phyloP scores from a whole-genome alignment of 35 echinoderm and acorn worm genomes.

The Hemicentrotus pulcherrimus region DNA sequence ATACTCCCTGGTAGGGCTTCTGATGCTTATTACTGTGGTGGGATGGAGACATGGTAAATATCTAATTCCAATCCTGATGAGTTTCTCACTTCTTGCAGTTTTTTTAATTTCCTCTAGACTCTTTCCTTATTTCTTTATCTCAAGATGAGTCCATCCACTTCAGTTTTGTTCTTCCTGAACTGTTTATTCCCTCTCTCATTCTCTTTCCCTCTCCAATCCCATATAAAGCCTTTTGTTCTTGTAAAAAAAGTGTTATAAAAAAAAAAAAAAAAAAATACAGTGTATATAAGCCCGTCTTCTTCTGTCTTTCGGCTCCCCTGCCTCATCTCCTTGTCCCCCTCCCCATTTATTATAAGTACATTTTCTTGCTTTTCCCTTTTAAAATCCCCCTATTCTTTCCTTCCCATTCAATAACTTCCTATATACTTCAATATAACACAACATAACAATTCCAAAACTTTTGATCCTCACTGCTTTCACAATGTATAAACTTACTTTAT shows the following conservation, averaged over 20 bases:
- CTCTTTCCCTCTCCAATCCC: neutral
- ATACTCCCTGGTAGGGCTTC: conserved; percentile 63
- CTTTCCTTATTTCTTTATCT: no score
- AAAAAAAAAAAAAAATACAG: neutral
- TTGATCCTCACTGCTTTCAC: no score
- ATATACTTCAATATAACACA: no score
- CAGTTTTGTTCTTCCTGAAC: neutral
- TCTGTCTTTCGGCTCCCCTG: neutral
- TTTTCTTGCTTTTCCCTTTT: conserved; percentile 43
- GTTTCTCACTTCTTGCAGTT: neutral
- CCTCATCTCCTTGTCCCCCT: neutral
- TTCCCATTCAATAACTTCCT: neutral
- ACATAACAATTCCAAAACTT: no score
- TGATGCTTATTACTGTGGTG: conserved; percentile 83
- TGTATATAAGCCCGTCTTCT: neutral
- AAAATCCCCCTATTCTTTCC: neutral
- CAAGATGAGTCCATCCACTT: neutral
- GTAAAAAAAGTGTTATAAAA: no score
- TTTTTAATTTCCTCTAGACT: neutral
- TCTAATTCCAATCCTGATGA: no score
- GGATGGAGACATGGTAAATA: conserved; percentile 78
- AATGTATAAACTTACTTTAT: no score
- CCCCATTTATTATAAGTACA: neutral
- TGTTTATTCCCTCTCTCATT: neutral
- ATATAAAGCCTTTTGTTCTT: neutral